Conservation (phyloP, 2,888 invertebrate genomes). For the Philonicus albiceps region DNA sequence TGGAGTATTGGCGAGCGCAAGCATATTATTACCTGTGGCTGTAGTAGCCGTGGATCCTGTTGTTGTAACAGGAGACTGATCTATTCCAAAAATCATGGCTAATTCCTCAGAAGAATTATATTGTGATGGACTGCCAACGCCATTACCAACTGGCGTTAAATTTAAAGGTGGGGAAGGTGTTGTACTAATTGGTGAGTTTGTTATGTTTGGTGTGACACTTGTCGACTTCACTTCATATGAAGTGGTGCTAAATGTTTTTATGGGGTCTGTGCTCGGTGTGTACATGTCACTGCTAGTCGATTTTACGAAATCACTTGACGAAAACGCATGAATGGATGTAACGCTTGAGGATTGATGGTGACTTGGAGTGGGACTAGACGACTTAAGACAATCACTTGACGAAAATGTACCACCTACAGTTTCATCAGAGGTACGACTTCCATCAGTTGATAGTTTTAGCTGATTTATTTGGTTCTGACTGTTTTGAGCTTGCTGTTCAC, state of each 20-base stretch:
- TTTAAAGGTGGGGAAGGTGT: conserved; percentile 58
- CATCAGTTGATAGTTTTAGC: conserved; percentile 41
- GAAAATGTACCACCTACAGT: conserved; percentile 53
- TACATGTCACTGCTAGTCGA: conserved; percentile 61
- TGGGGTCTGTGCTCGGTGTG: conserved; percentile 60
- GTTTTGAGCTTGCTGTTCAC: conserved; percentile 56
- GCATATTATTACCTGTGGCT: conserved; percentile 53
- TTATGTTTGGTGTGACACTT: conserved; percentile 57
- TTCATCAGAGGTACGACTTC: conserved; percentile 43
- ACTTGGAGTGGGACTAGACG: conserved; percentile 59
- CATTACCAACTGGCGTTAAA: conserved; percentile 55
- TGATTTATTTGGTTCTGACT: neutral
- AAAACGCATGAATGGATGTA: conserved; percentile 62
- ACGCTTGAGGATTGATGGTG: conserved; percentile 61
- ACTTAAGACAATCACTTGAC: conserved; percentile 61
- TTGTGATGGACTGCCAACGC: conserved; percentile 61
- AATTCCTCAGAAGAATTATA: conserved; percentile 73
- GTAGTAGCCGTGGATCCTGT: conserved; percentile 47
- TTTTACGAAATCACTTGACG: conserved; percentile 62
- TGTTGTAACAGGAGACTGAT: conserved; percentile 53
- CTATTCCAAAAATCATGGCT: conserved; percentile 70
- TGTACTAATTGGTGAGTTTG: conserved; percentile 51
- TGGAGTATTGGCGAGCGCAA: conserved; percentile 48
- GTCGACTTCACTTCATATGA: conserved; percentile 61
- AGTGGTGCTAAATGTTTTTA: conserved; percentile 63